Base-by-base conservation (phyloP, 2,888 invertebrate genomes). In the Ceraclea dissimilis region DNA sequence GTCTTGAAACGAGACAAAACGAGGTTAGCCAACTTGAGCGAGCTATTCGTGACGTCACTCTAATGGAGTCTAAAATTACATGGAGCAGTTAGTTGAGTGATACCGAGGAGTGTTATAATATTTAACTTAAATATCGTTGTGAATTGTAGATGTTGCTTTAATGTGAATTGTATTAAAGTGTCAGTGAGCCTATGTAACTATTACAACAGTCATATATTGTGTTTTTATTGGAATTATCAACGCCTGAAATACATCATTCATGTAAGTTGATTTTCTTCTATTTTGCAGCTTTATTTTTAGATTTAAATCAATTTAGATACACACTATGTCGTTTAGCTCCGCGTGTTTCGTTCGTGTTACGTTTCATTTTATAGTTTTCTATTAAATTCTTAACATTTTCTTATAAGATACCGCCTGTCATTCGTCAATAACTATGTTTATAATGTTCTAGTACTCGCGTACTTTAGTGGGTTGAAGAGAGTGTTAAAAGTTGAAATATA, bases 61-160 rank as follows among this genome's bases (percentile, higher is more conserved):
- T 64, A 69, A 71, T 69, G 69, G 71, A 73, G 71, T 68, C 76
- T 77, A 76, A 76, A 74, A 75, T 77, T 77, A 77, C 76, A 73
- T 68, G 66, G 66, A 68, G 70, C 69, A 66, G 61, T 66, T 39
- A 70, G 67, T 39, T 19, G 53, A 52, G 33, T 56, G 50, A 52
- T 53, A 52, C 52, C 39, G 51, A 53, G 59, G 54, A 54, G 58
- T 58, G 54, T 58, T 58, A 52, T 18, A 31, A 54, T 58, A 58
- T 58, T 58, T 58, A 49, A 33, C 58, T 52, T 20, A 55, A 52
- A 48, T 55, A 52, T 21, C 20, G 31, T 17, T 51, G 55, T 51
- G 56, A 56, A 56, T 49, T 56, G 49, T 58, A 50, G 50, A 56
- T 51, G 53, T 44, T 5, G 10, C 18, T 46, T n/a, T 46, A 43